Base-by-base conservation (phyloP, 2,888 invertebrate genomes). In the Siphlonurus alternatus region DNA sequence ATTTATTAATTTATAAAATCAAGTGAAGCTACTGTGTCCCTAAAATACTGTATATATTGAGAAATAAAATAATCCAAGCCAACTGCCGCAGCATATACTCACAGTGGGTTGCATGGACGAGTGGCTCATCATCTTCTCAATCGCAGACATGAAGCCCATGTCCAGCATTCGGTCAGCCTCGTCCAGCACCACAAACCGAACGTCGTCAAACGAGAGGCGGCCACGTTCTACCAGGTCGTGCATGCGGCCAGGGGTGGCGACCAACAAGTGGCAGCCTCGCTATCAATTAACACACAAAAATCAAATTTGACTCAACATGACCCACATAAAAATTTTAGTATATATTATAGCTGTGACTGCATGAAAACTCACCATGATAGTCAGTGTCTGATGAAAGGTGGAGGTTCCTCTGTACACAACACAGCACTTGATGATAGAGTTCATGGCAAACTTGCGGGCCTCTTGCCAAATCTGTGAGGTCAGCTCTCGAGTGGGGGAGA, bases 401-500 rank as follows among this genome's bases (percentile, higher is more conserved):
- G 88, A 85, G 0, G 91, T 89, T 0, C 96, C 96, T 18, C 97
- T 97, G 70, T 95, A 95, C 0, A 87, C 82, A 0, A 89, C 83
- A 1, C 82, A 83, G 2, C 86, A 81, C 71, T 88, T 88, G 0
- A 96, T 71, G 63, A 86, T 79, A 0, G 92, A 88, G 0, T 82
- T 83, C 63, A 81, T 78, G 0, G 93, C 79, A 73, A 95, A 97
- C 75, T 93, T 93, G 5, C 85, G 77, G 0, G 90, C 88, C 74
- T 96, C 93, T 66, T 85, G 84, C 70, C 81, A 87, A 67, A 96
- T 95, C 72, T 98, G 98, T 18, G 87, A 81, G 0, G 89, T 87
- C 64, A 99, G 77, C 75, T 99, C 98, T 59, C 98, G 81, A 0
- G 97, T 97, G 0, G 98, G 98, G 0, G 93, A 85, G 0, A 98